Percentiles rank a stretch among this genome's conserved stretches.
These are phyloP conservation scores for Gallinago media DNA, from an alignment of 2,113 vertebrate species.

Conservation along the genomic window DNA sequence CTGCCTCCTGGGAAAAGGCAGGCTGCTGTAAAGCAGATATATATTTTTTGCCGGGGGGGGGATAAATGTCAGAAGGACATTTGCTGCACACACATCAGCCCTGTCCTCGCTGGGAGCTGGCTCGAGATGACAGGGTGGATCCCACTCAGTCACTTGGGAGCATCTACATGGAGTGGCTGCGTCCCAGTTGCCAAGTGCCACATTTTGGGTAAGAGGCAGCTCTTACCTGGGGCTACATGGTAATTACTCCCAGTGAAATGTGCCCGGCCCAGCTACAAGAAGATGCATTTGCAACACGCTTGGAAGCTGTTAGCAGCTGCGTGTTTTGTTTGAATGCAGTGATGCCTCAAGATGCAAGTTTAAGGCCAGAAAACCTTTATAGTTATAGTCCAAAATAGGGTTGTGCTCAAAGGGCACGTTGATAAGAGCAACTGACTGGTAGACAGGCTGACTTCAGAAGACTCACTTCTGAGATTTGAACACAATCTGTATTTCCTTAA, in stretches of 20 bases:
- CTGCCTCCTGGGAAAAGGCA: not conserved
- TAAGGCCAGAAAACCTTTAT: not conserved
- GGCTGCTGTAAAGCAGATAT: not conserved
- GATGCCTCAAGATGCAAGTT: not conserved
- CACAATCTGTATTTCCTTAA: not conserved
- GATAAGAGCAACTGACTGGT: not conserved
- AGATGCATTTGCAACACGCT: not conserved
- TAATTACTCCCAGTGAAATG: conserved; percentile 8
- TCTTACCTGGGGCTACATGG: not conserved
- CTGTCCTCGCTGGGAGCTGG: not conserved
- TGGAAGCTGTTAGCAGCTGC: not conserved
- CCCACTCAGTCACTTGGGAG: not conserved
- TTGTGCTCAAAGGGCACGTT: not conserved
- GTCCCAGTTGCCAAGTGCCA: rapidly evolving
- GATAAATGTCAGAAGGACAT: not conserved
- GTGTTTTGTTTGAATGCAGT: rapidly evolving
- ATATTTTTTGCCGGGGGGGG: not conserved
- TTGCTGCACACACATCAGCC: not conserved
- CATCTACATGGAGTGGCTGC: not conserved
- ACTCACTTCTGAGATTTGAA: not conserved
- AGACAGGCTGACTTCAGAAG: not conserved
- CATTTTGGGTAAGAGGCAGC: not conserved
- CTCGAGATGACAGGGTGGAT: rapidly evolving
- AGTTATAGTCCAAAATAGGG: not conserved
- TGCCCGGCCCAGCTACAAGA: not conserved